Percentiles rank a stretch among this genome's conserved stretches.
These are phyloP conservation scores for Cryptoblepharus egeriae DNA, from an alignment of 2,797 vertebrate genomes.

Conservation along the genomic window DNA sequence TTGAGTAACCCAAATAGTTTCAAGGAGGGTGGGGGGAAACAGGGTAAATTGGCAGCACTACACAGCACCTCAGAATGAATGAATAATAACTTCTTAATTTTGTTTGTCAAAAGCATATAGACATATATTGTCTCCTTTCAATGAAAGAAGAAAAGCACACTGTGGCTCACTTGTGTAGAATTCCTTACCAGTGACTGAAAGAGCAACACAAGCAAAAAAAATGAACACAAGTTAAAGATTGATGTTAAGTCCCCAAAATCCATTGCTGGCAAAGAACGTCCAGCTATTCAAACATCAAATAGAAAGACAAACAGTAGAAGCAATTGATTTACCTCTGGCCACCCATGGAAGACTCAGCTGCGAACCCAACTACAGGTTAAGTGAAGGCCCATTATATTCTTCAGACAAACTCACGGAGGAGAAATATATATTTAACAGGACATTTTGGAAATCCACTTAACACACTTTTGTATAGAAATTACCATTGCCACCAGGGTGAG, in stretches of 20 bases:
- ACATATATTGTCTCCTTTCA: not conserved
- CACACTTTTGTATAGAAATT: not conserved
- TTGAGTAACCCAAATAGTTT: constrained; percentile 3
- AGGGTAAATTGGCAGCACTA: not conserved
- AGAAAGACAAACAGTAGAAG: not conserved
- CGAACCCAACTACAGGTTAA: not conserved
- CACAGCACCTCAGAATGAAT: not conserved
- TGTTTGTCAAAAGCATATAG: not conserved
- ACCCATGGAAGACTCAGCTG: constrained; percentile 3
- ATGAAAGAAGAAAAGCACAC: not conserved
- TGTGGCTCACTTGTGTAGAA: fast-evolving
- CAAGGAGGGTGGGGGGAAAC: not conserved
- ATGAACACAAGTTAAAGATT: not conserved
- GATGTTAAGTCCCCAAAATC: not conserved
- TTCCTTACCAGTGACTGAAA: not conserved
- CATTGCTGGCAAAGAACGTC: not conserved
- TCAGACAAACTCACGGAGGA: not conserved
- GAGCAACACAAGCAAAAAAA: constrained; percentile 4
- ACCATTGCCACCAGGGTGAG: not conserved
- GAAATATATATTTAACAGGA: not conserved
- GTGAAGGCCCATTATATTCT: not conserved
- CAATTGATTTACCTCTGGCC: not conserved
- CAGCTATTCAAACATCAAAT: not conserved
- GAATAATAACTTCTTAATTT: not conserved
- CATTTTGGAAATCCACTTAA: constrained; percentile 18